Evolutionary conservation across 2,113 vertebrate species (phyloP), one percentile per base, ranked within the genome.

Genomic region (Varanus komodoensis): DNA sequence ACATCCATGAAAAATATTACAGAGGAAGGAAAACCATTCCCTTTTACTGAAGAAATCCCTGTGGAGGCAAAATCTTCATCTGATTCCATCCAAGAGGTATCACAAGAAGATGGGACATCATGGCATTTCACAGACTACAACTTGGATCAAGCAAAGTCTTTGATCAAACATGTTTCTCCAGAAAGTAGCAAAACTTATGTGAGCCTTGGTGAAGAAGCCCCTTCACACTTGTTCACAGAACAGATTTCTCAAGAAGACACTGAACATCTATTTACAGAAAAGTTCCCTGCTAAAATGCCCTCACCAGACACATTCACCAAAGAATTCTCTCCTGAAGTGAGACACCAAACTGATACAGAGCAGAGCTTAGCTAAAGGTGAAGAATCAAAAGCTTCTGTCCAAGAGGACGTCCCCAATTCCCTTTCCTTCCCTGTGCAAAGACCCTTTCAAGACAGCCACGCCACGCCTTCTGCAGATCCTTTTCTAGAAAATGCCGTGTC

Each of bases 31-130:
- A 96, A 89, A 88, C 96, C 95, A 1, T 94, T 95, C 90, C 96
- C 96, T 93, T 90, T 96, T 61, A 95, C 95, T 38, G 96, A 97
- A 87, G 94, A 94, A 38, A 97, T 96, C 91, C 94, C 96, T 75
- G 96, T 93, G 85, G 96, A 95, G 80, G 96, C 96, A 90, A 93
- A 94, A 6, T 94, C 96, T 84, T 94, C 97, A 82, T 97, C 97
- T 83, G 74, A 96, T 92, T 95, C 95, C 92, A 94, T 93, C 81
- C 96, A 95, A 93, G 94, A 96, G 87, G 91, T 95, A 69, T 97
- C 95, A 88, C 94, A 95, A 93, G 96, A 97, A 93, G 96, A 91
- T 34, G 93, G 88, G 14, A 95, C 94, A 67, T 92, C 92, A 69
- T 93, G 94, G 34, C 93, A 94, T 91, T 95, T 96, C 89, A 93